Evolutionary conservation across 2,888 invertebrate species (phyloP), one percentile per base, ranked within the genome.

Genomic region (Mythimna loreyi): DNA sequence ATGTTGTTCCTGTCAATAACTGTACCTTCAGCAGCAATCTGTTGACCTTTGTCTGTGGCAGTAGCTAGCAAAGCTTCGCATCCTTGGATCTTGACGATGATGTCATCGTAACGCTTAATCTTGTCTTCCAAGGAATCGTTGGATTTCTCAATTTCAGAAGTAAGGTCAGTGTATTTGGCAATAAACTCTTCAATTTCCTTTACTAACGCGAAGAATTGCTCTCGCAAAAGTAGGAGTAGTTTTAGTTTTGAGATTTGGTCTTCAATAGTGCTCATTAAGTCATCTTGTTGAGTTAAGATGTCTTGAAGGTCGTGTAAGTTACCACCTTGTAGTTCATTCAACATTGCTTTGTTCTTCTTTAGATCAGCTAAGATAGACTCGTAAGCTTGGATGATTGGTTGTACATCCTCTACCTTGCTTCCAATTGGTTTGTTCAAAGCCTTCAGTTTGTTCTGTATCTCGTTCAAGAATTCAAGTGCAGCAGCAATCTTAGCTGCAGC

Each of bases 11-110:
- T 97, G 85, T 99, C 99, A 23, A 98, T 97, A 0, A 98, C 97
- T 3, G 98, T 97, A 52, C 99, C 98, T 93, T 99, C 99, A 0
- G 98, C 97, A 0, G 98, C 98, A 43, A 99, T 99, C 91, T 98
- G 98, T 87, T 98, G 98, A 0, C 99, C 99, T 90, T 99, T 99
- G 87, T 99, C 99, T 19, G 97, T 97, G 0, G 99, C 98, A 7
- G 98, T 97, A 0, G 98, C 98, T 11, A 99, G 92, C 45, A 98
- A 96, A 13, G 98, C 99, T 91, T 99, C 99, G 89, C 98, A 98
- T 85, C 98, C 98, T 93, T 98, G 98, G 63, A 99, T 98, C 88
- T 98, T 98, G 0, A 97, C 93, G 76, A 99, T 98, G 0, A 98
- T 97, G 80, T 98, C 98, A 86, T 98, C 98, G 85, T 98, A 99